Base-by-base conservation (phyloP, 2,888 invertebrate species). In the Synergus itoensis region DNA sequence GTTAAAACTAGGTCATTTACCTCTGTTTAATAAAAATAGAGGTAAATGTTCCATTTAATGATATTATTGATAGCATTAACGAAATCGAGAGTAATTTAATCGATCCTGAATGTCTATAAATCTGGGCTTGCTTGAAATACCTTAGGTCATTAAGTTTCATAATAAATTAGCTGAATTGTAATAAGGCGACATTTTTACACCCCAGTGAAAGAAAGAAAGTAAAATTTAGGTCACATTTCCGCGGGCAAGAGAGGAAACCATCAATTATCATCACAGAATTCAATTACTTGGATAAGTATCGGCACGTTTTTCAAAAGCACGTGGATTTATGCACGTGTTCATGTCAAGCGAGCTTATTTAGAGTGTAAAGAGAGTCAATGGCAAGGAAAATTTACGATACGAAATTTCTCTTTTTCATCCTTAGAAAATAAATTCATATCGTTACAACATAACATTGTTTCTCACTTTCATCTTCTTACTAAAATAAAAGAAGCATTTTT, bases 191-290 rank as follows among this genome's bases (percentile, higher is more conserved):
- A 75, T 79, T 60, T 80, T 69, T 45, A 69, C 8, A 16, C 43
- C 28, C 16, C 36, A 64, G 75, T 79, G 79, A 60, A 63, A 28
- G 64, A 63, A 67, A n/a, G 75, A 82, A 64, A 64, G 57, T 65
- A 80, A 62, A 75, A 80, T 83, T 82, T 81, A 65, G 80, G 84
- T 82, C 80, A 78, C 77, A 77, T 73, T 81, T 84, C 83, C 76
- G 65, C 48, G 79, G 62, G 77, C 28, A 82, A 79, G 79, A 84
- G 73, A 67, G 78, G 63, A 64, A 62, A 76, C 79, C 73, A 62
- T 80, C 69, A 79, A 62, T 57, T 48, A 40, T 28, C n/a, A 62
- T 60, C 48, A 75, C 69, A 62, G 77, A 84, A 82, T 82, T 84
- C 80, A 83, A 83, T 84, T 81, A 80, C 77, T 81, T 82, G 65